A percentile compares a stretch with the other conserved stretches of the same genome.
These are phyloP conservation scores for Catonia carolina DNA, from an alignment of 2,888 invertebrate species.

Conservation along the genomic window DNA sequence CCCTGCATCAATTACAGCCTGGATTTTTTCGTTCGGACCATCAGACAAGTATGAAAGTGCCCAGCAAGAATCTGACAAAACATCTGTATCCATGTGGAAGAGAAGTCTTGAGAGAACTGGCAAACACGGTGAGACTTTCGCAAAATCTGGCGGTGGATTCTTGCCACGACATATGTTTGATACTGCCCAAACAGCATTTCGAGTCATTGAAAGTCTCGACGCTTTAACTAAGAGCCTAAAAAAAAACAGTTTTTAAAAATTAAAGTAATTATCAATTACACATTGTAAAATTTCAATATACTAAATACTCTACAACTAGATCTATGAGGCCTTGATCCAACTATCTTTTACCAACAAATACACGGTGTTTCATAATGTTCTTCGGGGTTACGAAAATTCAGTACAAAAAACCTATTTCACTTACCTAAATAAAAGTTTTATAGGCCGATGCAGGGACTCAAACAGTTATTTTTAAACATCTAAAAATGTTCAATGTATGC, in stretches of 20 bases:
- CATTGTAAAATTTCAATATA: too few species aligned
- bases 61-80: conserved; percentile 91
- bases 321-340: neutral
- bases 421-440: too few species aligned
- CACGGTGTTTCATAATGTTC: too few species aligned
- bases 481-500: too few species aligned
- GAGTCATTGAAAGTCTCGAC: conserved; percentile 77
- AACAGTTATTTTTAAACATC: too few species aligned
- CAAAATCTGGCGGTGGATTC: conserved; percentile 89
- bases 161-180: conserved; percentile 97
- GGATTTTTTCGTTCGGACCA: conserved; percentile 96
- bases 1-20: conserved; percentile 92
- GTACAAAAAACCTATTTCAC: too few species aligned
- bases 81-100: conserved; percentile 81
- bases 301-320: neutral
- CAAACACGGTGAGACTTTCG: conserved; percentile 70
- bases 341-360: neutral
- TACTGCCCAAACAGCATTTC: conserved; percentile 97
- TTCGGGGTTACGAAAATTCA: too few species aligned
- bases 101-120: conserved; percentile 82
- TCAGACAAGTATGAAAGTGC: conserved; percentile 93
- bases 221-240: conserved; percentile 74
- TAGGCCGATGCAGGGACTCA: too few species aligned
- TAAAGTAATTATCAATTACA: too few species aligned
- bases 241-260: too few species aligned